Conservation (phyloP, 2,113 vertebrate genomes). For the Vidua macroura region DNA sequence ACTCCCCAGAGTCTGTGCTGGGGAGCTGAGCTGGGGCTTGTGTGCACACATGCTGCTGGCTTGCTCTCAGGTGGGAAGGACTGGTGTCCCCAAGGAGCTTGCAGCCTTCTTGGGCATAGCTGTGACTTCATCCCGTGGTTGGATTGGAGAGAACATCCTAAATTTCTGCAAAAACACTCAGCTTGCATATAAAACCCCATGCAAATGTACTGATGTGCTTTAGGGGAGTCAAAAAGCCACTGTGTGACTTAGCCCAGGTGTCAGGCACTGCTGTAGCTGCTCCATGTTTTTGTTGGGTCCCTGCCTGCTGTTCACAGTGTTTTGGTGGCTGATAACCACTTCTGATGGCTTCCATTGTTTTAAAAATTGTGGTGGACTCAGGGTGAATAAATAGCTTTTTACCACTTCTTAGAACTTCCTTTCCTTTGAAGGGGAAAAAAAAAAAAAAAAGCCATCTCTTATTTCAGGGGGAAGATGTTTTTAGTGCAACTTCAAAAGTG, state of each 20-base stretch:
- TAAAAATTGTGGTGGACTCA: not conserved
- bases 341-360: not conserved
- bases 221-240: not conserved
- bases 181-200: not conserved
- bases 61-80: fast-evolving
- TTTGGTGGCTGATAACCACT: not conserved
- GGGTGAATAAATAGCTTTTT: not conserved
- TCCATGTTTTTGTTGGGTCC: not conserved
- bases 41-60: not conserved
- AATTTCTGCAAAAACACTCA: not conserved
- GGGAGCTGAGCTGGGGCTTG: fast-evolving
- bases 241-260: not conserved
- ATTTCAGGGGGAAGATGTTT: not conserved
- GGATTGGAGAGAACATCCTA: not conserved
- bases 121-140: not conserved
- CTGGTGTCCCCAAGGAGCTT: not conserved
- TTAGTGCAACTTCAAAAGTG: not conserved
- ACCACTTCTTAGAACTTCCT: not conserved
- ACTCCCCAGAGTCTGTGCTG: fast-evolving
- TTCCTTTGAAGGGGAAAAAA: not conserved
- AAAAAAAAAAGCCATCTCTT: not conserved
- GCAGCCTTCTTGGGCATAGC: not conserved
- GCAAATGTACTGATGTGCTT: not conserved
- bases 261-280: not conserved
- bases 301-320: not conserved